phyloP scores from a whole-genome alignment of 2,888 invertebrate genomes.

The Tetrapedia diversipes region DNA sequence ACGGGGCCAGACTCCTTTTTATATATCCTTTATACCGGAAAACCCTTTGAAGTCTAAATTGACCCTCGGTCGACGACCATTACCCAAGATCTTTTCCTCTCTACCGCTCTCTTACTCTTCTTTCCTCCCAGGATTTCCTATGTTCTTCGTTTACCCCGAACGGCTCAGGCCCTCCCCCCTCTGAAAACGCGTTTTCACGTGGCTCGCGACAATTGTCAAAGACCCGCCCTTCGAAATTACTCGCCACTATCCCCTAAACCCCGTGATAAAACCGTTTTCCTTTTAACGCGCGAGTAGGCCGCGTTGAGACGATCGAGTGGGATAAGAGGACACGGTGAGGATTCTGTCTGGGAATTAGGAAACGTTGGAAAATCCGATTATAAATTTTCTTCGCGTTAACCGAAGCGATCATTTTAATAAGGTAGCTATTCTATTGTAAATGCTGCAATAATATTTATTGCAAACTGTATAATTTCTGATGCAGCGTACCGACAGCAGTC shows the following conservation, averaged over 20 bases:
- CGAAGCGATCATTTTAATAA: too few relatives aligned
- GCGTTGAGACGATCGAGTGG: not conserved
- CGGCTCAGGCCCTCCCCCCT: not conserved
- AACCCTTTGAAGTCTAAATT: constrained; percentile 78
- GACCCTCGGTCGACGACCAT: constrained; percentile 74
- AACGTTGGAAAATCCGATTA: too few relatives aligned
- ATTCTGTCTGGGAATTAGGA: too few relatives aligned
- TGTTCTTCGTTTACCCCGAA: constrained; percentile 50
- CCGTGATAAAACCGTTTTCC: constrained; percentile 21
- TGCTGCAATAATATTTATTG: too few relatives aligned
- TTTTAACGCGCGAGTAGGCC: constrained; percentile 11
- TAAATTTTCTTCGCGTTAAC: too few relatives aligned
- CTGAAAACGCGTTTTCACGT: constrained; percentile 32
- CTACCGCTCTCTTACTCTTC: constrained; percentile 28
- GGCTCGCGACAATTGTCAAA: constrained; percentile 65
- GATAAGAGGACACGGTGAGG: not conserved
- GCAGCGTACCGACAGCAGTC: too few relatives aligned
- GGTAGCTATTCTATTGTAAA: too few relatives aligned
- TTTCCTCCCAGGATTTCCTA: constrained; percentile 56
- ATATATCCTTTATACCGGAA: constrained; percentile 65
- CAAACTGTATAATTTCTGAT: too few relatives aligned
- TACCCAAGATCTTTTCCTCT: constrained; percentile 67
- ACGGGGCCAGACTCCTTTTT: constrained; percentile 53
- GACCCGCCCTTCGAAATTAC: constrained; percentile 58
- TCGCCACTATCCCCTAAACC: constrained; percentile 2